Conservation (phyloP, 1,140 invertebrate genomes). For the Aphaenogaster ashmeadi region DNA sequence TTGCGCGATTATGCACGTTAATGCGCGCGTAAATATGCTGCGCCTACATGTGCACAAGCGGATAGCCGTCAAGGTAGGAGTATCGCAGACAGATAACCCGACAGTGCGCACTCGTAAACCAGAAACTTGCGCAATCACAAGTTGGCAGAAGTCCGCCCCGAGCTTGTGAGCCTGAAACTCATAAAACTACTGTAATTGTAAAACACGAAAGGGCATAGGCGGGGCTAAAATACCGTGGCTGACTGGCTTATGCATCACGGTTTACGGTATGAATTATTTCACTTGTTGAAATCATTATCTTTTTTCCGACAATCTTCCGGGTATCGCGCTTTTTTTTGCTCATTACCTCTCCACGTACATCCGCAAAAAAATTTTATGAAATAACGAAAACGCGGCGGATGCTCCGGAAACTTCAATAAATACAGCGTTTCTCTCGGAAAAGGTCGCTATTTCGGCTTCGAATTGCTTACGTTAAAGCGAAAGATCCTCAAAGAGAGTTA, state of each 20-base stretch:
- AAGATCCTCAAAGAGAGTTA: constrained; percentile 78
- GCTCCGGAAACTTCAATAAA: constrained; percentile 23
- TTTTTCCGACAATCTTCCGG: background rate
- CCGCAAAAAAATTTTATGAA: constrained; percentile 24
- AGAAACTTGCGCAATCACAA: constrained; percentile 83
- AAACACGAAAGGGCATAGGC: constrained; percentile 79
- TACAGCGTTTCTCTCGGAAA: constrained; percentile 43
- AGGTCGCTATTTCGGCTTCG: constrained; percentile 64
- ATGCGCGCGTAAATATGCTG: constrained; percentile 48
- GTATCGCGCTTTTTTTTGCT: constrained; percentile 31
- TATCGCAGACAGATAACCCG: constrained; percentile 77
- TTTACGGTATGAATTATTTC: constrained; percentile 74
- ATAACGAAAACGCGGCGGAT: constrained; percentile 25
- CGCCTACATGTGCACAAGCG: constrained; percentile 19
- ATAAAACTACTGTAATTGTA: constrained; percentile 85
- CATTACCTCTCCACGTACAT: background rate
- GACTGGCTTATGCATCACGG: constrained; percentile 64
- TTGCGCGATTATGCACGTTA: constrained; percentile 15
- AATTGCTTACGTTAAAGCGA: constrained; percentile 75
- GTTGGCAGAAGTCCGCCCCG: constrained; percentile 79
- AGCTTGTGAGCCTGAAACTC: constrained; percentile 78
- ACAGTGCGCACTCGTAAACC: constrained; percentile 79
- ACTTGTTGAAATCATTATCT: constrained; percentile 77
- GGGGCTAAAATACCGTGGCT: constrained; percentile 62
- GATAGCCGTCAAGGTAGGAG: constrained; percentile 65